Base-by-base conservation (phyloP, 2,888 invertebrate species). In the Hyposoter didymator region DNA sequence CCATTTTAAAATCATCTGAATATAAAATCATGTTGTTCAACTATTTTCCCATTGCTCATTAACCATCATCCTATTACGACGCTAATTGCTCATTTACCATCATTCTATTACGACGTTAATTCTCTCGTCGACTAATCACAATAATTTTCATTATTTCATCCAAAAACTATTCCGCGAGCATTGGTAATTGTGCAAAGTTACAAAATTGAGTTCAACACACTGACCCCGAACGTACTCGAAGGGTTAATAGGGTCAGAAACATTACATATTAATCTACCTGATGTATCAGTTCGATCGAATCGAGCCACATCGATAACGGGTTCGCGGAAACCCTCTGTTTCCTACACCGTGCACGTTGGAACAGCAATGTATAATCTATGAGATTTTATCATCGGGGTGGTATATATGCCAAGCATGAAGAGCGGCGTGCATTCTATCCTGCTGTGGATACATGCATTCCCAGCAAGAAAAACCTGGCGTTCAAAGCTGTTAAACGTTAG, bases 191-290 rank as follows among this genome's bases (percentile, higher is more conserved):
- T 22, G 22, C 55, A 28, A 22, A 55, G 22, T 3, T 4, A 55
- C 12, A 22, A 55, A 55, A 22, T 55, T 55, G 22, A 55, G 55
- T 12, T 28, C 35, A 4, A 35, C 22, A 55, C 55, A 12, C 55
- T 55, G 22, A 32, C n/a, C 28, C 19, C 49, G n/a, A 45, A 32
- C 7, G 32, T 19, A 70, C 32, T 32, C 32, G 62, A 47, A 59
- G 35, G 70, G 64, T 76, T 49, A 76, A 82, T 82, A 43, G 67
- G n/a, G 72, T 14, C 69, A 12, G 64, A 39, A 64, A 72, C 55
- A 66, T 72, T 8, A 76, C 45, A 78, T 66, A 82, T 82, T 82
- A 78, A 76, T 82, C 64, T 82, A 39, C 66, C 64, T 49, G 82
- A 76, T 70, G 72, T 64, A 82, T 82, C 72, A 49, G 70, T 76